Evolutionary conservation across 2,888 invertebrate genomes (phyloP).

Genomic region (Acanthosepion pharaonis): DNA sequence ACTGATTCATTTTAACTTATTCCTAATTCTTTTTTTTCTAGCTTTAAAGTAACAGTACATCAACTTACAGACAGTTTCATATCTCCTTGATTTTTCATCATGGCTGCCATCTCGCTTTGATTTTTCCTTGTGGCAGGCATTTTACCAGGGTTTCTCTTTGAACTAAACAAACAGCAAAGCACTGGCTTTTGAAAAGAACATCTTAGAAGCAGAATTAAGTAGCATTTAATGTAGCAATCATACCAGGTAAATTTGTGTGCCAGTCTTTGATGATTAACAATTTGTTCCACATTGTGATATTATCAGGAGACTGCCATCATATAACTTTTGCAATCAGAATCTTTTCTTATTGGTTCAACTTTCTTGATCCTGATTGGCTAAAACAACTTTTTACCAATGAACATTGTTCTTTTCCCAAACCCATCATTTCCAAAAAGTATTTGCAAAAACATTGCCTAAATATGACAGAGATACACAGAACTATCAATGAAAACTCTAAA

Average conservation of each 20-base stretch:
- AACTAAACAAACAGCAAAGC: constrained; percentile 10
- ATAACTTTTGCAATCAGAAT: constrained; percentile 8
- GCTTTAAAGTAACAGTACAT: background rate
- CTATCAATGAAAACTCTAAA: too few relatives aligned
- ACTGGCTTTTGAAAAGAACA: constrained; percentile 6
- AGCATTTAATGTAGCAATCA: constrained; percentile 20
- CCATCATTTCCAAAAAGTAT: too few relatives aligned
- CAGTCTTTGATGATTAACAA: constrained; percentile 15
- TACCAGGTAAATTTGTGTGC: constrained; percentile 18
- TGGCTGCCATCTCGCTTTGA: background rate
- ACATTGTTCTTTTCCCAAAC: background rate
- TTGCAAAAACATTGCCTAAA: too few relatives aligned
- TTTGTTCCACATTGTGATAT: background rate
- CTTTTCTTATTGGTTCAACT: constrained; percentile 20
- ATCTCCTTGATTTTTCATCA: constrained; percentile 33
- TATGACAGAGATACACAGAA: too few relatives aligned
- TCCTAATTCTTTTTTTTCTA: background rate
- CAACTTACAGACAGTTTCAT: constrained; percentile 18
- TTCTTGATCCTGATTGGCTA: background rate
- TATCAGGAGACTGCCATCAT: background rate
- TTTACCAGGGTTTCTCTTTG: background rate
- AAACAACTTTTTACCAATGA: background rate
- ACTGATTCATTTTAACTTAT: background rate
- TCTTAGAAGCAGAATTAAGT: background rate
- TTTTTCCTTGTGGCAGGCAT: background rate